Evolutionary conservation across 1,140 invertebrate species (phyloP), one percentile per base, ranked within the genome.

Genomic region (Drosophila baimaii): DNA sequence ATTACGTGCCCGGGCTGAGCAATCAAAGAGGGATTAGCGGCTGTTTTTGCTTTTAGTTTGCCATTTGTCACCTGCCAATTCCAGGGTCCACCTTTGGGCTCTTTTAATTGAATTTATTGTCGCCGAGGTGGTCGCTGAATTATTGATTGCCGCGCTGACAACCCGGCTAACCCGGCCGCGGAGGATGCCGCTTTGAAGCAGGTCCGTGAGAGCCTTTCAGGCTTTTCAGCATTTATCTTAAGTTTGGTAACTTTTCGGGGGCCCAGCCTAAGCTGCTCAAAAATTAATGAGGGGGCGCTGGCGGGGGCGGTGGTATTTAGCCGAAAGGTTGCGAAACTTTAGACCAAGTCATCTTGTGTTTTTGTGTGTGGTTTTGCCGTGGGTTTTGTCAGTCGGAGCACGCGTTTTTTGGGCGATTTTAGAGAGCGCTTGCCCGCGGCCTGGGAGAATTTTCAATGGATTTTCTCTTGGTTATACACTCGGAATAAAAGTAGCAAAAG

Each of bases 81-180:
- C 51, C 41, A 44, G 10, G 17, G 25, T 47, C 49, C 54, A 79
- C 76, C 81, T 83, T 66, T 47, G 64, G 76, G 71, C 62, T 27
- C n/a, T 79, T 83, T 84, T 83, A 83, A 84, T 83, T 84, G 81
- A 83, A 83, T 84, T 81, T 81, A 77, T 81, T 62, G 78, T 55
- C 62, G 54, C 12, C 41, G 64, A 58, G 61, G 43, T 46, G 55
- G 39, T 41, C 41, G 46, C 46, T 84, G 81, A 83, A 83, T 83
- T 83, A 84, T 83, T 72, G 71, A 83, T 83, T 56, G 52, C 44
- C 33, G 62, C 72, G 76, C 64, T 84, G 81, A 84, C 81, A 83
- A 77, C n/a, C n/a, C n/a, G n/a, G 52, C 43, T 62, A 58, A 70
- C 51, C 70, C 37, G 29, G 47, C 39, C 39, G 47, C 39, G 35